Evolutionary conservation across 2,888 invertebrate species (phyloP).

Genomic region (Leptogaster cylindrica): DNA sequence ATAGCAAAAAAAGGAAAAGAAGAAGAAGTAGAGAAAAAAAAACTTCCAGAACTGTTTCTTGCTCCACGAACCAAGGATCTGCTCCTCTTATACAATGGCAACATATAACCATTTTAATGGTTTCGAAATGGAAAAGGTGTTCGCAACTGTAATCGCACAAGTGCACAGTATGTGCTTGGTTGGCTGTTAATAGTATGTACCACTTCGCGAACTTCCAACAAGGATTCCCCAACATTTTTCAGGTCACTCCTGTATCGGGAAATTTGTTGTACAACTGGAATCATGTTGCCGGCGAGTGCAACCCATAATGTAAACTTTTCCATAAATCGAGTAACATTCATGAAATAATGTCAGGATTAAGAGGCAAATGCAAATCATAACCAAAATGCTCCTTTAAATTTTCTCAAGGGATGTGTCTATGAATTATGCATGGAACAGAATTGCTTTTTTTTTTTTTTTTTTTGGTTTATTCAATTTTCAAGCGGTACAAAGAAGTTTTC

Average conservation of each 20-base stretch:
- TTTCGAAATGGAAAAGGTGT: slow-evolving; percentile 9
- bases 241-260: not conserved
- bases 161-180: slow-evolving; percentile 24
- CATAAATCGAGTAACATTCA: slow-evolving; percentile 4
- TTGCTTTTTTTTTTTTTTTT: not conserved
- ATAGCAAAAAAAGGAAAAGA: no score
- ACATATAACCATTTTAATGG: slow-evolving; percentile 17
- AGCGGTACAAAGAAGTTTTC: slow-evolving; percentile 1
- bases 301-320: not conserved
- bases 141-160: slow-evolving; percentile 22
- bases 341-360: slow-evolving; percentile 30
- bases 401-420: slow-evolving; percentile 19
- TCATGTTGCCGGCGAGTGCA: not conserved
- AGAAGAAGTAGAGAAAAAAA: slow-evolving; percentile 8
- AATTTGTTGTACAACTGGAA: not conserved
- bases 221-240: not conserved
- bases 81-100: not conserved
- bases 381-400: slow-evolving; percentile 24
- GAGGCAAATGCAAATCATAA: slow-evolving; percentile 9
- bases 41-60: not conserved
- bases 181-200: slow-evolving; percentile 32
- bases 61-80: not conserved
- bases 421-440: slow-evolving; percentile 19
- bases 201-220: slow-evolving; percentile 9
- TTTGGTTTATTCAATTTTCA: not conserved